Evolutionary conservation across 2,113 vertebrate species (phyloP), one percentile per base, ranked within the genome.

Genomic region (Poeciliopsis retropinna): DNA sequence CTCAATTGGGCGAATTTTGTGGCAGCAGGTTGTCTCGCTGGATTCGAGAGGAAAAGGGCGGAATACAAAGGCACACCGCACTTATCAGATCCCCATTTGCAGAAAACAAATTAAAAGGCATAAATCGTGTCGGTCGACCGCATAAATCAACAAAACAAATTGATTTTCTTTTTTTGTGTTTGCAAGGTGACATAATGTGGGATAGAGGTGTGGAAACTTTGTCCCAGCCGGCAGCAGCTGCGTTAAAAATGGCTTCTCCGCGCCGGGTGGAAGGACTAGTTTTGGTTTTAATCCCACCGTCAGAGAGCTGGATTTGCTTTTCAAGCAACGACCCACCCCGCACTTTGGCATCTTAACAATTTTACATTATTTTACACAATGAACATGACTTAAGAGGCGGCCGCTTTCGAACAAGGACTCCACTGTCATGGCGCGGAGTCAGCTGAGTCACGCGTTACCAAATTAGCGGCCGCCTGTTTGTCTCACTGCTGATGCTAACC

Each of bases 181-280:
- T 47, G 22, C 51, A 57, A 57, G 5, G 2, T n/a, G 22, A 25
- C 7, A 57, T 22, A 25, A n/a, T 25, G 14, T 47, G 17, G 44
- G 17, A 47, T 19, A 47, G 44, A 47, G 44, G 44, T 5, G 17
- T 19, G 44, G 17, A 47, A 17, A 19, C 44, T 7, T 47, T 47
- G 15, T 47, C 47, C 78, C 60, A 61, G 47, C 54, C 68, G 81
- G 65, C 54, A 73, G 65, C 11, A 44, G 54, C 71, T 85, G 76
- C 27, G 67, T 75, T 75, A 88, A 67, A 22, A 8, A 29, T 29
- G 32, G 74, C 30, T 72, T 14, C 29, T 70, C 17, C 29, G 39
- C 68, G 80, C 68, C 81, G 61, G 66, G n/a, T 31, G 44, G 17
- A 51, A 41, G 31, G 47, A 29, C 19, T 72, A 37, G 75, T 64